phyloP scores from a whole-genome alignment of 2,797 vertebrate genomes.

The Hemibagrus guttatus region DNA sequence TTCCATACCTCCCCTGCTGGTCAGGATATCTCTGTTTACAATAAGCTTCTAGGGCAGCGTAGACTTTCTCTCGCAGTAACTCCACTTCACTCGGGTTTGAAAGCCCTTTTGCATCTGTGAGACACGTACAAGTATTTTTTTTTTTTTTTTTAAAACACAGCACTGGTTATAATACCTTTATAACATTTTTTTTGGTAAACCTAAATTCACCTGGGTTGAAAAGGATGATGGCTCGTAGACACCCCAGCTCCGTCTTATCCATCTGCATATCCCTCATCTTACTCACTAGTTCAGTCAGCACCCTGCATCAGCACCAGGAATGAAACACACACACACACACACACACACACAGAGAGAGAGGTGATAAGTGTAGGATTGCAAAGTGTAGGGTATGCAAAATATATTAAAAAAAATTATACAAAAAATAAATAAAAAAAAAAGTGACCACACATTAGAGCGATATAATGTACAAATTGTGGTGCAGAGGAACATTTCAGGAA shows the following conservation, averaged over 20 bases:
- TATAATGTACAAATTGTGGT: too few species aligned
- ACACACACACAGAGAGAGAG: constrained; percentile 20
- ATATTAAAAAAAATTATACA: too few species aligned
- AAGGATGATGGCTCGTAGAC: constrained; percentile 85
- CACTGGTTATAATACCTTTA: too few species aligned
- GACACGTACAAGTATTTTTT: not conserved
- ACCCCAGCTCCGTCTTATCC: constrained; percentile 93
- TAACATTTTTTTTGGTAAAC: too few species aligned
- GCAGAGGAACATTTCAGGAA: too few species aligned
- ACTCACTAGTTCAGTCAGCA: constrained; percentile 91
- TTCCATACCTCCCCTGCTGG: constrained; percentile 87
- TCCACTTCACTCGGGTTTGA: constrained; percentile 91
- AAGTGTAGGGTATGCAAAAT: not conserved
- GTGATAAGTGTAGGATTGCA: not conserved
- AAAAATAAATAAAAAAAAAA: too few species aligned
- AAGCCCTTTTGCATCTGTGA: constrained; percentile 88
- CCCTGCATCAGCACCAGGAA: constrained; percentile 70
- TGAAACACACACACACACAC: not conserved
- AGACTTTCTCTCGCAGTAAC: constrained; percentile 88
- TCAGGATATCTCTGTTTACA: constrained; percentile 96
- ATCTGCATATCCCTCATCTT: constrained; percentile 98
- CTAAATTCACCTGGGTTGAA: constrained; percentile 91
- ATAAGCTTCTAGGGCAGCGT: constrained; percentile 90
- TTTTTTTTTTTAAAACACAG: too few species aligned
- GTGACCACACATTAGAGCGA: not conserved